Conservation (phyloP, 1,140 invertebrate species). For the Ylistrum balloti region DNA sequence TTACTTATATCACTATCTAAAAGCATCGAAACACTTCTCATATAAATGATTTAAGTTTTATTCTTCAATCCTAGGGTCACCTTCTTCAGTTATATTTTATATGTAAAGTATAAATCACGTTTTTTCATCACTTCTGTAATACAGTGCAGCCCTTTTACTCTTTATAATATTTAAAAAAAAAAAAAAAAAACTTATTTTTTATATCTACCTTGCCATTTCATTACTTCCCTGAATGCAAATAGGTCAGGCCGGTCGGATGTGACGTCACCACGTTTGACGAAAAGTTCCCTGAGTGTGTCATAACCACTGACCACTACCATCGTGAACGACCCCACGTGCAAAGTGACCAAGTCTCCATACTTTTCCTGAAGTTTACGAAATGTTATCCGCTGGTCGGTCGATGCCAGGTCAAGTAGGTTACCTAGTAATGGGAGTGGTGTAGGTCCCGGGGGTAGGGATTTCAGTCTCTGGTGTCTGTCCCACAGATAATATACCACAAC, state of each 20-base stretch:
- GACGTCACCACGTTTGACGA: constrained; percentile 58
- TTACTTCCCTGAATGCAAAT: constrained; percentile 54
- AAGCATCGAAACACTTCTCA: no score
- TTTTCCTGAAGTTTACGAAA: constrained; percentile 45
- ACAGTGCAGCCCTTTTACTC: no score
- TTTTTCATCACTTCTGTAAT: no score
- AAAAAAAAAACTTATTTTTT: no score
- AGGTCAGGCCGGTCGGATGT: constrained; percentile 61
- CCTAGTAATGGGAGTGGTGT: constrained; percentile 55
- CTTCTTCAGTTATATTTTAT: no score
- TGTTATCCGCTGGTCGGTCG: constrained; percentile 33
- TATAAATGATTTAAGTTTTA: no score
- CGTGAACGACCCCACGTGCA: constrained; percentile 55
- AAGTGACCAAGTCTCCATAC: constrained; percentile 64
- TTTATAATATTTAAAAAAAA: no score
- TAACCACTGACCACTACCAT: constrained; percentile 64
- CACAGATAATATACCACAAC: constrained; percentile 42
- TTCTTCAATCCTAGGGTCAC: no score
- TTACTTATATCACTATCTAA: no score
- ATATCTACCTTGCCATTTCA: constrained; percentile 65
- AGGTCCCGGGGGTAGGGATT: constrained; percentile 58
- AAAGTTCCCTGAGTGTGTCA: constrained; percentile 61
- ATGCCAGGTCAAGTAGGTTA: constrained; percentile 46
- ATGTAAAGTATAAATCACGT: no score
- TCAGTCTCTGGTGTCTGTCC: constrained; percentile 20